Base-by-base conservation (phyloP, 2,113 vertebrate genomes). In the Tretioscincus oriximinensis region DNA sequence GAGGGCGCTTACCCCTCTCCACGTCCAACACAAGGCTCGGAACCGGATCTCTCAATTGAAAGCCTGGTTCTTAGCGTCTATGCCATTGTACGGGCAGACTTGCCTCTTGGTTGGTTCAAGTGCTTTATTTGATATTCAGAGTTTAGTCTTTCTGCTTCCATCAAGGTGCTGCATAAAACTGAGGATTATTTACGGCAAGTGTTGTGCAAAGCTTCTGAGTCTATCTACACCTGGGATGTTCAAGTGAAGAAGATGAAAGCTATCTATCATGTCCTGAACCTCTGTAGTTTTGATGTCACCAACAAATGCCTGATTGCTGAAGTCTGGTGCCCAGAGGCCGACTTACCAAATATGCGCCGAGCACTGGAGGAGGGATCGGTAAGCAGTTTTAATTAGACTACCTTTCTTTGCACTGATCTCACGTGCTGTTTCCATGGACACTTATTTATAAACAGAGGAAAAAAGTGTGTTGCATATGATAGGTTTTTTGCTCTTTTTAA, bases 231-330 rank as follows among this genome's bases (percentile, higher is more conserved):
- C 0, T 98, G 97, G 91, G 96, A 97, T 54, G 87, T 99, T 76
- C 98, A 98, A 79, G 97, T 99, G 87, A 97, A 97, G 93, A 99
- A 99, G 91, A 99, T 99, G 97, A 99, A 99, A 88, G 97, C 98
- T 87, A 97, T 99, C 84, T 99, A 99, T 88, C 98, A 99, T 18
- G 96, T 97, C 76, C 96, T 99, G 60, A 99, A 99, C 92, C 93
- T 97, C 88, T 99, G 98, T 90, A 99, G 98, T 91, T 97, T 99
- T 3, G 98, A 99, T 21, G 98, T 99, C 72, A 99, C 98, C 21
- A 98, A 99, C 92, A 99, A 98, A 91, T 99, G 98, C 94, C 95
- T 99, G 70, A 99, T 99, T 0, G 97, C 98, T 0, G 98, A 99
- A 83, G 98, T 97, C 78, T 99, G 98, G 98, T 99, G 98, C 88